A percentile compares a stretch with the other conserved stretches of the same genome.
Conservation (phyloP, 2,797 vertebrate species). For the Vespertilio murinus region DNA sequence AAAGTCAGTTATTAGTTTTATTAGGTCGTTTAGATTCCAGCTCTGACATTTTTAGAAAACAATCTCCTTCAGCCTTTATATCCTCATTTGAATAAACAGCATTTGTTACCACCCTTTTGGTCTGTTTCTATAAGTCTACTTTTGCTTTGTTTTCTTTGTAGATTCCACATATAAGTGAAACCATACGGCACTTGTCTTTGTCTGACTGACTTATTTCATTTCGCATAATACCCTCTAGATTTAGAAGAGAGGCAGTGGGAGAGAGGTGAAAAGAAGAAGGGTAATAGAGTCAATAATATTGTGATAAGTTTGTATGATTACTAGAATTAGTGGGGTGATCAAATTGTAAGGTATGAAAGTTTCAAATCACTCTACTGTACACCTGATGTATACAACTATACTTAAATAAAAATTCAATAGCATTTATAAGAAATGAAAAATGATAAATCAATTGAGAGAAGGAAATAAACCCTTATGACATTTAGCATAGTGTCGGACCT, state of each 20-base stretch:
- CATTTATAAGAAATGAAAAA: not conserved
- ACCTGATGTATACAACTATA: not conserved
- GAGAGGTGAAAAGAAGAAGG: not conserved
- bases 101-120: not conserved
- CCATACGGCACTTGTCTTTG: not conserved
- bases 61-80: not conserved
- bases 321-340: not conserved
- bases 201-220: not conserved
- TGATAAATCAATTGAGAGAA: not conserved
- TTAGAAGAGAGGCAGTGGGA: not conserved
- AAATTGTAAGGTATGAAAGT: not conserved
- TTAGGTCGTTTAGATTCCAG: not conserved
- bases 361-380: not conserved
- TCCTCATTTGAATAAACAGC: not conserved
- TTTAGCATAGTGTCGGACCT: not conserved
- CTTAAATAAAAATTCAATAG: not conserved
- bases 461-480: not conserved
- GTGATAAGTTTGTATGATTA: not conserved
- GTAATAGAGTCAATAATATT: not conserved
- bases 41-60: not conserved
- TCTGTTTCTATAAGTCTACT: not conserved
- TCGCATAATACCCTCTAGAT: not conserved
- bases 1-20: not conserved
- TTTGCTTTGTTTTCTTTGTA: not conserved
- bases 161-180: not conserved